Evolutionary conservation across 1,140 invertebrate genomes (phyloP), one percentile per base, ranked within the genome.

Genomic region (Ceratosolen solmsi): DNA sequence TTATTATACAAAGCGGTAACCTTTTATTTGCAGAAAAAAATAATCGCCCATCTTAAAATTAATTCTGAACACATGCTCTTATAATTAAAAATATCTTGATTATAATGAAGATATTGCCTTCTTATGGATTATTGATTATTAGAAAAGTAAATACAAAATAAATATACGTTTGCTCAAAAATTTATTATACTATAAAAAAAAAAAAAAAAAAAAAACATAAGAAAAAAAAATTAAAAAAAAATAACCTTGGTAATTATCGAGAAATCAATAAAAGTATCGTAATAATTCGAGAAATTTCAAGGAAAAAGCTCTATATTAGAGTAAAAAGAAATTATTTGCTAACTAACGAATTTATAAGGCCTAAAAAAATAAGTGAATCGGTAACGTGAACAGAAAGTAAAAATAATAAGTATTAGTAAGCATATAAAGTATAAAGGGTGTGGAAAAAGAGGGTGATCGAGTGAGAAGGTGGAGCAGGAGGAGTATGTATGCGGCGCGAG

Each of bases 391-490:
- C 63, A 38, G 1, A 17, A 38, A 49, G 70, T 2, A 51, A 51
- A 68, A 72, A 72, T 46, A 27, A 72, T 72, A 72, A 72, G 70
- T 41, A 49, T 46, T 41, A 72, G 41, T 46, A 72, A 8, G 1
- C 1, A 7, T 17, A 56, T 74, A 54, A 54, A 38, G 20, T 63
- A 33, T 33, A 20, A 36, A 68, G 30, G 2, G 33, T 2, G 27
- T 4, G 22, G 8, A 38, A 38, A 68, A 38, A 38, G 20, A 9
- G 36, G 33, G 33, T 1, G 20, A 54, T 3, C 11, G 51, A 54
- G 9, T 25, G 36, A 38, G 36, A 70, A 41, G 20, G 20, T 2
- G 11, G 11, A 54, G 51, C 5, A 27, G 0, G 13, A 20, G 2
- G 22, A 20, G 15, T 13, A 41, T 3, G 17, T 30, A 49, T 1